A percentile compares a stretch with the other conserved stretches of the same genome.
Evolutionary conservation across 2,113 vertebrate genomes (phyloP).

Genomic region (Ameiurus melas): DNA sequence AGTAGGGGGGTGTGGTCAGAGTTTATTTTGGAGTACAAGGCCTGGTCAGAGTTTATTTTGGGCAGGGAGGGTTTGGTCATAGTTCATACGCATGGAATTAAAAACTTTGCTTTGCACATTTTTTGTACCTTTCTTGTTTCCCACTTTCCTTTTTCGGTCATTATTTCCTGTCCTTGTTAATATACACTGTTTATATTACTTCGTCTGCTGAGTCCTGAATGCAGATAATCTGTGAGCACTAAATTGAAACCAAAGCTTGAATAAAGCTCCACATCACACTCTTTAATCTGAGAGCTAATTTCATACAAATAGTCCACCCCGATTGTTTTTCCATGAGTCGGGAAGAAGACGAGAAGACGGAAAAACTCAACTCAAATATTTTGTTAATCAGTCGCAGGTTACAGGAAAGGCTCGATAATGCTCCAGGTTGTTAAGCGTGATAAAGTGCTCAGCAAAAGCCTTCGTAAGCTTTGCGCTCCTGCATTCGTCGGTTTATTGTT

Average conservation of each 20-base stretch:
- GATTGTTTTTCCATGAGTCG: not conserved
- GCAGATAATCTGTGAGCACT: not conserved
- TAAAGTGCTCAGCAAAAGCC: constrained; percentile 8
- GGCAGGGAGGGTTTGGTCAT: not conserved
- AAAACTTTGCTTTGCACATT: not conserved
- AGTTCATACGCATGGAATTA: not conserved
- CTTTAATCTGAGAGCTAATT: not conserved
- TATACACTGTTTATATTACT: not conserved
- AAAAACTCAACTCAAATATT: not conserved
- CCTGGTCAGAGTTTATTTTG: not conserved
- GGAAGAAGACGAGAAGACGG: not conserved
- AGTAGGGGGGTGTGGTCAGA: not conserved
- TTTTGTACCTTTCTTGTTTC: not conserved
- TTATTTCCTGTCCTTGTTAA: not conserved
- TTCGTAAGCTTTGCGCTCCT: not conserved
- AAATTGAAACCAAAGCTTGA: not conserved
- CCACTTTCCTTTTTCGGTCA: not conserved
- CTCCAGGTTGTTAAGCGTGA: not conserved
- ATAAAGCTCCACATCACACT: not conserved
- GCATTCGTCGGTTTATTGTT: not conserved
- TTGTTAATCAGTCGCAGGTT: not conserved
- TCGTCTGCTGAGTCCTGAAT: not conserved
- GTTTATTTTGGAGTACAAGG: not conserved
- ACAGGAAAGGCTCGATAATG: not conserved
- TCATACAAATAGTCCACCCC: not conserved